These are phyloP conservation scores for Parambassis ranga DNA, from an alignment of 2,797 vertebrate species.

Conservation along the genomic window DNA sequence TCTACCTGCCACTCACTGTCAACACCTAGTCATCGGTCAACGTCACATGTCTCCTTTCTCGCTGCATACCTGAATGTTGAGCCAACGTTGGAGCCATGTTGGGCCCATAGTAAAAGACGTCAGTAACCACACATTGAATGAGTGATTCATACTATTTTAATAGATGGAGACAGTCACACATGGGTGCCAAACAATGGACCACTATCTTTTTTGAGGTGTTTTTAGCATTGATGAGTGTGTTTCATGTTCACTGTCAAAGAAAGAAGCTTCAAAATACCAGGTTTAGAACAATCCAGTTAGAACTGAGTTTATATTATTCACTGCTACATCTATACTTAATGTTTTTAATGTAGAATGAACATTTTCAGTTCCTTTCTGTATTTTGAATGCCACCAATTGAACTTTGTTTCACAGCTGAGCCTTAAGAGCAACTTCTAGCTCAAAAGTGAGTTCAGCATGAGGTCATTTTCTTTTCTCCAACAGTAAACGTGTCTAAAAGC, in stretches of 20 bases:
- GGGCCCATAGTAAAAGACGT: constrained; percentile 25
- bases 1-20: constrained; percentile 71
- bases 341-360: too few relatives aligned
- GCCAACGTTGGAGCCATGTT: constrained; percentile 21
- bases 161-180: constrained; percentile 11
- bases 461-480: neutral
- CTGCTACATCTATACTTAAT: too few relatives aligned
- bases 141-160: constrained; percentile 43
- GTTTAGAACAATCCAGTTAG: too few relatives aligned
- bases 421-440: neutral
- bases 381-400: neutral
- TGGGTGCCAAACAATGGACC: constrained; percentile 42
- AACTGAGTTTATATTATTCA: too few relatives aligned
- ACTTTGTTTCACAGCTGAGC: neutral
- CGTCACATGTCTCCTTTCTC: constrained; percentile 41
- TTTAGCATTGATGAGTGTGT: neutral
- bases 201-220: constrained; percentile 24
- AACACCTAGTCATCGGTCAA: constrained; percentile 70
- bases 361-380: neutral
- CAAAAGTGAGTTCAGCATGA: neutral
- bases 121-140: constrained; percentile 27
- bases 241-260: neutral
- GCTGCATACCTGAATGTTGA: constrained; percentile 67
- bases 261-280: neutral
- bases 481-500: neutral